These are phyloP conservation scores for Bos taurus DNA, from an alignment of 2,113 vertebrate species.

Conservation along the genomic window DNA sequence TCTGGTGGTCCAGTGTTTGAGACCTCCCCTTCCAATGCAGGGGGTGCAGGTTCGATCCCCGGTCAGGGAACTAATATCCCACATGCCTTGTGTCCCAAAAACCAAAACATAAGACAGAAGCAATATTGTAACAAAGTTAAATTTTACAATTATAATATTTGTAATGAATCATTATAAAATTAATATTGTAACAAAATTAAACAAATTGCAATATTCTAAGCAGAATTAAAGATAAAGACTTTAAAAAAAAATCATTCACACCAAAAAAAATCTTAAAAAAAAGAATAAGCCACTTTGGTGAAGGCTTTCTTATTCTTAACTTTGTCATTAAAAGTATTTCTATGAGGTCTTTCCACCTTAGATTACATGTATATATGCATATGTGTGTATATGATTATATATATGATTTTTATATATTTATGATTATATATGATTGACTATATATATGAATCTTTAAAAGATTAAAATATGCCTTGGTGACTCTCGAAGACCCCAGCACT, in stretches of 20 bases:
- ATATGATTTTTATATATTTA: neutral
- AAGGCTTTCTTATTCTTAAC: conserved; percentile 74
- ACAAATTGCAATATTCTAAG: neutral
- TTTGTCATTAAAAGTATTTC: conserved; percentile 72
- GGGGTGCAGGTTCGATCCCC: neutral
- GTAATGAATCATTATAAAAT: neutral
- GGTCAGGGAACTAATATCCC: neutral
- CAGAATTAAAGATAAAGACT: neutral
- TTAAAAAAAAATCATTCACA: neutral
- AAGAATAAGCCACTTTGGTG: conserved; percentile 66
- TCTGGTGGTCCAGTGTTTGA: neutral
- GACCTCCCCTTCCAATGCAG: neutral
- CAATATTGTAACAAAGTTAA: neutral
- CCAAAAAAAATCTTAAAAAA: conserved; percentile 45
- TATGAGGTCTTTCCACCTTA: conserved; percentile 64
- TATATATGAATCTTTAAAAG: neutral
- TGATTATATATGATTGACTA: neutral
- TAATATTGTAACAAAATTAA: neutral
- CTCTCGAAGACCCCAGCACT: conserved; percentile 49
- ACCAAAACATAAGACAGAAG: neutral
- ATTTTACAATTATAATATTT: neutral
- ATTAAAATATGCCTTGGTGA: conserved; percentile 37
- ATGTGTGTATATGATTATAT: neutral
- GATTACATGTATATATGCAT: neutral
- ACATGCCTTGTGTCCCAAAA: neutral